These are phyloP conservation scores for Lamellibrachia columna DNA, from an alignment of 2,888 invertebrate species.

Conservation along the genomic window DNA sequence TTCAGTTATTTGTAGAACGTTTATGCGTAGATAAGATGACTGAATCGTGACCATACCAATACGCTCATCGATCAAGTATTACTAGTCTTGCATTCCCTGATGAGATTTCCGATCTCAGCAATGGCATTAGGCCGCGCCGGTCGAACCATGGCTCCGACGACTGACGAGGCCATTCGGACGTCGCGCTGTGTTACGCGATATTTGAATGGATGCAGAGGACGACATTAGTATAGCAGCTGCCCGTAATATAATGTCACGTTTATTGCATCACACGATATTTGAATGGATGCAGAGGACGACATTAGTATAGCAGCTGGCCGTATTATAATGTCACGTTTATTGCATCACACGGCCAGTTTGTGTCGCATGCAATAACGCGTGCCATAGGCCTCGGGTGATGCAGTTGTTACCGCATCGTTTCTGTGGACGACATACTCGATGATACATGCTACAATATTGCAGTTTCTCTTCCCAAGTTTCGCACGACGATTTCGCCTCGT, in stretches of 20 bases:
- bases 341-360: neutral
- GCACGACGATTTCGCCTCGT: too few species aligned
- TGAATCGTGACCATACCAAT: neutral
- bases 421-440: neutral
- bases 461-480: too few species aligned
- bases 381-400: neutral
- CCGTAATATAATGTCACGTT: neutral
- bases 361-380: neutral
- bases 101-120: neutral
- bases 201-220: neutral
- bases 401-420: neutral
- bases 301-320: neutral
- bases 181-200: neutral
- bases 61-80: neutral
- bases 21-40: neutral
- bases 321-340: neutral
- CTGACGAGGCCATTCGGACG: neutral
- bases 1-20: neutral
- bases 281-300: neutral
- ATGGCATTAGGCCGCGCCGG: neutral
- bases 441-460: neutral
- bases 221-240: neutral
- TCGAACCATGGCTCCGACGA: neutral
- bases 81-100: neutral
- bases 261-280: neutral